Conservation (phyloP, 2,888 invertebrate species). For the Hermaeophaga mercurialis region DNA sequence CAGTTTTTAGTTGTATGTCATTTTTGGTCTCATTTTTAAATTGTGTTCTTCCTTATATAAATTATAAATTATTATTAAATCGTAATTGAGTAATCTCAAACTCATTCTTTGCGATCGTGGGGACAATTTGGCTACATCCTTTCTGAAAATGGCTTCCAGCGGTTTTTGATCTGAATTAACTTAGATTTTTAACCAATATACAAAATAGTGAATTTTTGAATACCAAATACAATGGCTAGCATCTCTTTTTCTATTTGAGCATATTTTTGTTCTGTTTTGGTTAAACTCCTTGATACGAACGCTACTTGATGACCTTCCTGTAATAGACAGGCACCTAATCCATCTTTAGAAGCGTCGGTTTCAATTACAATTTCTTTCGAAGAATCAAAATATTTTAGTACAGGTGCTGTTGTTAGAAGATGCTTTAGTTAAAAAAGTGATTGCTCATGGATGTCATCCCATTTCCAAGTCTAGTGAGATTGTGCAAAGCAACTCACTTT, state of each 20-base stretch:
- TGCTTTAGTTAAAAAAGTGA: conserved; percentile 30
- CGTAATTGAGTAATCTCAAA: neutral
- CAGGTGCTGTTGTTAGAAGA: conserved; percentile 38
- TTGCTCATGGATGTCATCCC: neutral
- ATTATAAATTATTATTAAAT: no score
- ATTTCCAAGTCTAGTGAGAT: no score
- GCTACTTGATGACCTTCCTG: conserved; percentile 47
- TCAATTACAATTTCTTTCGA: conserved; percentile 41
- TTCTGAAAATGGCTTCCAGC: conserved; percentile 43
- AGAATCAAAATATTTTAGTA: conserved; percentile 35
- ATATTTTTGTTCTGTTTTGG: conserved; percentile 45
- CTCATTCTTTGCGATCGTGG: neutral
- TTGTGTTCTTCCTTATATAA: conserved; percentile 31
- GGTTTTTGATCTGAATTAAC: conserved; percentile 49
- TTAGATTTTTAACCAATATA: conserved; percentile 41
- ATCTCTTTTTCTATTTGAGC: conserved; percentile 54
- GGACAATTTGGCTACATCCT: conserved; percentile 42
- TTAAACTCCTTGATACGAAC: conserved; percentile 49
- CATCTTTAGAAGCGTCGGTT: conserved; percentile 41
- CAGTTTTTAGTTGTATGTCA: neutral
- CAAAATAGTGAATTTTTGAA: conserved; percentile 48
- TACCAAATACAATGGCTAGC: conserved; percentile 34
- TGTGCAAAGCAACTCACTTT: no score
- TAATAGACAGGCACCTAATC: conserved; percentile 42
- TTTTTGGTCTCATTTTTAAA: conserved; percentile 30